Base-by-base conservation (phyloP, 2,888 invertebrate species). In the Trissonchulus sp. region DNA sequence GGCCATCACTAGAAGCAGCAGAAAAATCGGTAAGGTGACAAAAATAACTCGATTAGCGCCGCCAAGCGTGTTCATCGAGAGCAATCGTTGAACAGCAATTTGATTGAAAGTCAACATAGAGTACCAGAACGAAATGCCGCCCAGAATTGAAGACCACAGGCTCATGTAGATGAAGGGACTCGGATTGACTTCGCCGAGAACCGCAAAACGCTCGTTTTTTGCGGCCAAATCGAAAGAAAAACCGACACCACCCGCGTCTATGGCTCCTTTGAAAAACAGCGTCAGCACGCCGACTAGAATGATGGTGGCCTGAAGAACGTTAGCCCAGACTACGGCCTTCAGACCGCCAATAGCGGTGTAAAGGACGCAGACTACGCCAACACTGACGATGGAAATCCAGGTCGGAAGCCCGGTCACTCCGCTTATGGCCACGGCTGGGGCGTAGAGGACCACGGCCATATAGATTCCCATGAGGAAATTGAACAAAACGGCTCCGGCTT, bases 241-340 rank as follows among this genome's bases (percentile, higher is more conserved):
- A 15, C 37, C 18, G 2, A 31, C n/a, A n/a, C 74, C 31, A 31
- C 74, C 75, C 28, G 72, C 31, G 31, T 48, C 62, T 1, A 2
- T 2, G 36, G 68, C 33, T 1, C 75, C 76, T 18, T 72, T 75
- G 37, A 72, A 35, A 30, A 72, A 37, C 1, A 76, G 18, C 1
- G 48, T 62, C 34, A 74, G n/a, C 1, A 76, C 23, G 1, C 76
- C 76, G 23, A 75, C 60, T 73, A 77, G 77, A 63, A 79, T 75
- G 65, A 79, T 80, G 1, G 74, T 68, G 15, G 80, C 80, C 69
- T 79, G 78, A 2, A 76, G 71, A 8, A 68, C 73, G 72, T 79
- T 77, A 1, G 78, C 75, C 79, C 79, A 79, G 63, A 79, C 79
- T 1, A 79, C 79, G n/a, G 80, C 79, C 38, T 79, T 79, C 48